Evolutionary conservation across 1,140 invertebrate species (phyloP).

Genomic region (Penaeus japonicus): DNA sequence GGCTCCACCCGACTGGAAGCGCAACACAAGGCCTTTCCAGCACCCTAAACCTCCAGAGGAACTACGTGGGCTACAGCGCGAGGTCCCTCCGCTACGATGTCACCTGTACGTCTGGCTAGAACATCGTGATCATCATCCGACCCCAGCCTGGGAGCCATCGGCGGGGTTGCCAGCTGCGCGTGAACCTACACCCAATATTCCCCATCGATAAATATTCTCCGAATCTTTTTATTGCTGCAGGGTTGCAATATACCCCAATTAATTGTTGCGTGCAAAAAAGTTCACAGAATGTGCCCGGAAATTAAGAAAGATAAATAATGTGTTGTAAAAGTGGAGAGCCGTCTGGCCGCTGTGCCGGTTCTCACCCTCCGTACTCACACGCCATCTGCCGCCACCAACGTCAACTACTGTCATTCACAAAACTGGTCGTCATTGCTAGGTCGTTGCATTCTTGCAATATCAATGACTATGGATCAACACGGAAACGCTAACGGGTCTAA

Average conservation of each 20-base stretch:
- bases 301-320: neutral
- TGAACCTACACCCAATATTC: neutral
- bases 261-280: neutral
- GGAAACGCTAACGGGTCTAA: neutral
- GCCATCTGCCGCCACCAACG: slow-evolving; percentile 52
- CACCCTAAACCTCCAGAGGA: neutral
- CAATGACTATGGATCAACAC: slow-evolving; percentile 35
- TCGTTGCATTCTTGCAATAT: slow-evolving; percentile 52
- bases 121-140: slow-evolving; percentile 21
- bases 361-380: slow-evolving; percentile 33
- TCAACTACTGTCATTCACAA: slow-evolving; percentile 54
- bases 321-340: neutral
- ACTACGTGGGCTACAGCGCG: neutral
- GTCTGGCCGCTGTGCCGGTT: neutral
- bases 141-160: slow-evolving; percentile 15
- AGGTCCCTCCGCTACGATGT: slow-evolving; percentile 33
- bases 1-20: neutral
- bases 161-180: neutral
- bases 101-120: slow-evolving; percentile 47
- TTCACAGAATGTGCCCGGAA: neutral
- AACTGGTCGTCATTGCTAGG: slow-evolving; percentile 53
- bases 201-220: neutral
- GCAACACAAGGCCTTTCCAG: neutral
- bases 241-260: neutral
- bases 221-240: neutral